Evolutionary conservation across 2,797 vertebrate genomes (phyloP), one percentile per base, ranked within the genome.

Genomic region (Hydrolagus colliei): DNA sequence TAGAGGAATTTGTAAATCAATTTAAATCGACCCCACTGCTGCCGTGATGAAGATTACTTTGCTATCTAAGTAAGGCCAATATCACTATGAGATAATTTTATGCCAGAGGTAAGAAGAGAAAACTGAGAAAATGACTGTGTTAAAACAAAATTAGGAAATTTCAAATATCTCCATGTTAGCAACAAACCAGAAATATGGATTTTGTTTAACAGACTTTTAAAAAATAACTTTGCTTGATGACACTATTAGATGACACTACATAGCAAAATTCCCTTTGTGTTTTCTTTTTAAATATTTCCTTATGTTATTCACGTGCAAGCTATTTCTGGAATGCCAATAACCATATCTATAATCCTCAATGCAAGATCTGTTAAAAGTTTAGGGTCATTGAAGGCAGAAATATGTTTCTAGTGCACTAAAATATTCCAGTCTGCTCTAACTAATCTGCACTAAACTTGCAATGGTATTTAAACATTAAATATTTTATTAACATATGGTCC

Each of bases 261-360:
- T 84, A 20, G 75, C 75, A 77, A 32, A 27, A 68, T 84, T 35
- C n/a, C 65, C 68, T 82, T 84, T 68, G 20, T 32, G 79, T 41
- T 68, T 82, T 82, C 62, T 82, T 82, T 68, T 16, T 18, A 2
- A 32, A 82, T 71, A 67, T 67, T 84, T 84, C 35, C 79, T 11
- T 84, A 67, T 68, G 67, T 84, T 84, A 16, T 20, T 84, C 65
- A n/a, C 71, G 20, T 71, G 79, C 65, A 84, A 41, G 68, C 20
- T 35, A 84, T 84, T 84, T 71, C 63, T 71, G 79, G 79, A 84
- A 84, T 84, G 79, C 52, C 71, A 84, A 84, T 67, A 68, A 71
- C 9, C 79, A 84, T 71, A 71, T 20, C 79, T 11, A 52, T 68
- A 71, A 84, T 52, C 32, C 32, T 84, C 79, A 84, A 68, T 27